Percentiles rank a stretch among this genome's conserved stretches.
These are phyloP conservation scores for Pampusana beccarii DNA, from an alignment of 2,113 vertebrate species.

Conservation along the genomic window DNA sequence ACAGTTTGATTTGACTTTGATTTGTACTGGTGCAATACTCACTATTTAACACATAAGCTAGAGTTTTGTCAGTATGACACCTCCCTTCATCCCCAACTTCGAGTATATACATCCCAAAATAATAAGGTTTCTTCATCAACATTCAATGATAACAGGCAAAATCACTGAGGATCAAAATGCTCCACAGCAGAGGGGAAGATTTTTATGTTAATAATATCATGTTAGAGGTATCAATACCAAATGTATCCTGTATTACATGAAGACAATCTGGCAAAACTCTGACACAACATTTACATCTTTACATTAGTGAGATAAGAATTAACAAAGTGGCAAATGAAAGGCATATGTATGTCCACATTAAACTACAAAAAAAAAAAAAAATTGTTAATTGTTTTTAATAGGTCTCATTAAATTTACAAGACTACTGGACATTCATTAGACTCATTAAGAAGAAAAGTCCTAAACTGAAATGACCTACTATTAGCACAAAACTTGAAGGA, in stretches of 20 bases:
- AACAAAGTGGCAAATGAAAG: not conserved
- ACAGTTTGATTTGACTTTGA: not conserved
- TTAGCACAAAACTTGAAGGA: not conserved
- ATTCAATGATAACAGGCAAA: not conserved
- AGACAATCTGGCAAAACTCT: not conserved
- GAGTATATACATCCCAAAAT: not conserved
- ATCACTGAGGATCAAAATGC: not conserved
- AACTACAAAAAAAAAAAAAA: not conserved
- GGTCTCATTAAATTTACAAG: not conserved
- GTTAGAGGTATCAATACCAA: not conserved
- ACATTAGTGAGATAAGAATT: not conserved
- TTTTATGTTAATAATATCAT: not conserved
- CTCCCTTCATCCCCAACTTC: accelerated
- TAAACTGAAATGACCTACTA: not conserved
- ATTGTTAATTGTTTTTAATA: not conserved
- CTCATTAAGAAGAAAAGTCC: not conserved
- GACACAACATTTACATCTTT: not conserved
- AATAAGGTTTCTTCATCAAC: not conserved
- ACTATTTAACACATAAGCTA: not conserved
- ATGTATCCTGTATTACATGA: not conserved
- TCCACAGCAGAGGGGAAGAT: not conserved
- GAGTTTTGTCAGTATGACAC: not conserved
- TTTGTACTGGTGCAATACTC: not conserved
- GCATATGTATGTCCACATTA: not conserved
- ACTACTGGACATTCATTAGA: not conserved